phyloP scores from a whole-genome alignment of 2,113 vertebrate species.

The Corythornis vintsioides region DNA sequence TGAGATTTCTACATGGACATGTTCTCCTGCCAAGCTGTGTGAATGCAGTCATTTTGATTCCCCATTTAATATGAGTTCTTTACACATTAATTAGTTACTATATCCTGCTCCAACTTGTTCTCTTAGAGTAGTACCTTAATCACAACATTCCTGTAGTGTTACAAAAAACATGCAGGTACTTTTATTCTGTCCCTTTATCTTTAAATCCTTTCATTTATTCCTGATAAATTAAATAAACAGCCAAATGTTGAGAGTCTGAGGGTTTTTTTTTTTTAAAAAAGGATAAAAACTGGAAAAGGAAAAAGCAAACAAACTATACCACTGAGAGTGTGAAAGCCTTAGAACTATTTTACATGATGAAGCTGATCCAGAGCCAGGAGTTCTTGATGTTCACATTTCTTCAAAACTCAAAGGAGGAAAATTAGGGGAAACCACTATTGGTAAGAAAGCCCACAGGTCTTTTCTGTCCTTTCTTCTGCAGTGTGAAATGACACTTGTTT shows the following conservation, averaged over 20 bases:
- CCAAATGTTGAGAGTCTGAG: background rate
- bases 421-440: background rate
- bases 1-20: background rate
- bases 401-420: background rate
- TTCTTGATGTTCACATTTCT: background rate
- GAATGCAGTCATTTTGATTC: background rate
- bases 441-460: background rate
- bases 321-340: background rate
- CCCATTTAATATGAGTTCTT: background rate
- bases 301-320: background rate
- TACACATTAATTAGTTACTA: background rate
- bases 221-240: background rate
- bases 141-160: background rate
- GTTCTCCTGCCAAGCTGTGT: background rate
- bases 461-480: background rate
- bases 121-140: background rate
- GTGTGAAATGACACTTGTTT: background rate
- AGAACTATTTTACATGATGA: background rate
- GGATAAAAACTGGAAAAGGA: background rate
- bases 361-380: background rate
- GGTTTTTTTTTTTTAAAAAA: background rate
- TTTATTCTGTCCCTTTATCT: background rate
- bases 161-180: background rate
- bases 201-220: background rate
- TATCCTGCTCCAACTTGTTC: background rate